A percentile compares a stretch with the other conserved stretches of the same genome.
phyloP scores from a whole-genome alignment of 2,113 vertebrate species.

The Ictalurus punctatus region DNA sequence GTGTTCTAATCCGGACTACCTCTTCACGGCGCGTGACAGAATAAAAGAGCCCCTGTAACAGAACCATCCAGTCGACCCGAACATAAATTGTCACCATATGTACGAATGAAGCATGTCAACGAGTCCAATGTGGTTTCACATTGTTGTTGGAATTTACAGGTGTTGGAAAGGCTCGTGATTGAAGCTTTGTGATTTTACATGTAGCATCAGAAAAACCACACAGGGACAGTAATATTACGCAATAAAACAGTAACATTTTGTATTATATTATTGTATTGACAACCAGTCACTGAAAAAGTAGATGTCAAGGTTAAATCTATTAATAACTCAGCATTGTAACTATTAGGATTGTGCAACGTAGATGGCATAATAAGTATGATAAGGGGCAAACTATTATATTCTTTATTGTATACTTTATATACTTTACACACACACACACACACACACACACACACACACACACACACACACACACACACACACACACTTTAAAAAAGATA shows the following conservation, averaged over 20 bases:
- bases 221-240: neutral
- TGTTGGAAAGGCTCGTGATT: neutral
- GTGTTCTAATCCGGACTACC: conserved; percentile 52
- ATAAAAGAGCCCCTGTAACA: conserved; percentile 51
- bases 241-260: neutral
- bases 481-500: neutral
- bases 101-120: conserved; percentile 12
- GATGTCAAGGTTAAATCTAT: neutral
- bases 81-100: conserved; percentile 23
- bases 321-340: neutral
- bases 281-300: neutral
- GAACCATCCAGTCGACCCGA: conserved; percentile 33
- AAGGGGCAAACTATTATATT: neutral
- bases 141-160: neutral
- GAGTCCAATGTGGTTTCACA: neutral
- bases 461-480: neutral
- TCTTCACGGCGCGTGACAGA: conserved; percentile 50
- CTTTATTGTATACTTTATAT: too few species aligned
- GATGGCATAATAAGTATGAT: neutral
- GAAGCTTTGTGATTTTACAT: neutral
- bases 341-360: neutral
- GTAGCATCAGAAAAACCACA: neutral
- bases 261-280: neutral
- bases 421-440: neutral
- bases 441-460: neutral